A percentile compares a stretch with the other conserved stretches of the same genome.
Conservation (phyloP, 2,113 vertebrate genomes). For the Actinemys pallida region DNA sequence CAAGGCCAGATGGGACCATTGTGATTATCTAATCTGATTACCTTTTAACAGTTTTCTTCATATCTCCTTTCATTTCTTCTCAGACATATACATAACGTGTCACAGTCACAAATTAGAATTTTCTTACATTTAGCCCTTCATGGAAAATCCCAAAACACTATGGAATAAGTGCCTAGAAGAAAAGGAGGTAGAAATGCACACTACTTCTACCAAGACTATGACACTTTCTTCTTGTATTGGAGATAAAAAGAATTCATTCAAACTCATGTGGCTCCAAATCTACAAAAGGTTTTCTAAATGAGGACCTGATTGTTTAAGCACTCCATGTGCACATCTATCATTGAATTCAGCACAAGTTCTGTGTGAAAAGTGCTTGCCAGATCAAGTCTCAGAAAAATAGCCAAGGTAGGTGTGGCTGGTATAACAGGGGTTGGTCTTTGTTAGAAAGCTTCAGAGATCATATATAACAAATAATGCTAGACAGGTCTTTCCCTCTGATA, state of each 20-base stretch:
- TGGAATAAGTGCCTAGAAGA: not conserved
- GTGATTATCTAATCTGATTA: not conserved
- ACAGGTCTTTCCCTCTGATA: too few relatives aligned
- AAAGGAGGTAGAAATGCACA: not conserved
- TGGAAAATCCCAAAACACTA: not conserved
- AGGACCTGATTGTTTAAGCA: too few relatives aligned
- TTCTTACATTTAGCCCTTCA: not conserved
- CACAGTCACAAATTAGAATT: not conserved
- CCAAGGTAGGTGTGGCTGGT: too few relatives aligned
- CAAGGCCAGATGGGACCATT: not conserved
- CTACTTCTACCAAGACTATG: not conserved
- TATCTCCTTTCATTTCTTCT: not conserved
- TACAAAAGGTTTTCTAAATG: too few relatives aligned
- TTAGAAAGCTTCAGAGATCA: too few relatives aligned
- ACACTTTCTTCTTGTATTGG: too few relatives aligned
- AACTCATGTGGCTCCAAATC: not conserved
- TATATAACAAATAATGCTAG: too few relatives aligned
- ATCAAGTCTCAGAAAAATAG: too few relatives aligned
- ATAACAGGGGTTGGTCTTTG: too few relatives aligned
- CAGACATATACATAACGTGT: not conserved
- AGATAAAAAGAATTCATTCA: not conserved
- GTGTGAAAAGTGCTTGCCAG: too few relatives aligned
- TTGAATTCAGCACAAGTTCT: too few relatives aligned
- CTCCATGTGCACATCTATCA: too few relatives aligned
- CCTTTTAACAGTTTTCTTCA: not conserved